These are phyloP conservation scores for Actinernus sp. DNA, from an alignment of 92 coral and sea anemone genomes.

Conservation along the genomic window DNA sequence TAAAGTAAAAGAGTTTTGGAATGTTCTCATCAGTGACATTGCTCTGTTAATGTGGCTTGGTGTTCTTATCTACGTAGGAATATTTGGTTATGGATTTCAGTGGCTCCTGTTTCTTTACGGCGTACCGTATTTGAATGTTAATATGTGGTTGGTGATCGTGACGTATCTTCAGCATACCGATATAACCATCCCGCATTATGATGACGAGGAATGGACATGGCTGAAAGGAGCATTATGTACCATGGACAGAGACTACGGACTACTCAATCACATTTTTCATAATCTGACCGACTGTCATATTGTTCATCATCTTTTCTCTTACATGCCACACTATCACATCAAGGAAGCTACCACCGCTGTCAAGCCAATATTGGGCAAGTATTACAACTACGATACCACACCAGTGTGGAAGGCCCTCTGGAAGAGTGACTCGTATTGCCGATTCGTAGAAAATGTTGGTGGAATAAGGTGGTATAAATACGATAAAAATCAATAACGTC, in stretches of 20 bases:
- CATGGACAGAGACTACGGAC: constrained; percentile 84
- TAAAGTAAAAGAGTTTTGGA: constrained; percentile 71
- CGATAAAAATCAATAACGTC: constrained; percentile 69
- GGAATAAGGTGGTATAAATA: constrained; percentile 79
- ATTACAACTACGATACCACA: constrained; percentile 76
- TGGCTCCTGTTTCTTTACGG: constrained; percentile 76
- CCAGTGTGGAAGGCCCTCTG: constrained; percentile 89
- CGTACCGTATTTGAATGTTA: constrained; percentile 64
- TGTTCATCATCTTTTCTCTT: constrained; percentile 78
- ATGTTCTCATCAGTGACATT: constrained; percentile 76
- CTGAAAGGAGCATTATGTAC: constrained; percentile 88
- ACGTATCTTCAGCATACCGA: constrained; percentile 93
- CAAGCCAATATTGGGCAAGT: constrained; percentile 76
- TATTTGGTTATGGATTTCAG: constrained; percentile 36
- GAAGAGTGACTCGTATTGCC: constrained; percentile 80
- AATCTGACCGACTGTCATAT: constrained; percentile 83
- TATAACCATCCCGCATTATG: constrained; percentile 77
- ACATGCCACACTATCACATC: constrained; percentile 87
- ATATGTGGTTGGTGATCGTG: constrained; percentile 87
- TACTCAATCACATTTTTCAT: constrained; percentile 78
- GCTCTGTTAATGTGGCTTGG: constrained; percentile 73
- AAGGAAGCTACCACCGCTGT: constrained; percentile 81
- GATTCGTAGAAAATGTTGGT: constrained; percentile 85
- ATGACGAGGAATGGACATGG: constrained; percentile 92
- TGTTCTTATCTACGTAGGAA: constrained; percentile 46